These are phyloP conservation scores for Scylla paramamosain DNA, from an alignment of 1,140 invertebrate species.

Conservation along the genomic window DNA sequence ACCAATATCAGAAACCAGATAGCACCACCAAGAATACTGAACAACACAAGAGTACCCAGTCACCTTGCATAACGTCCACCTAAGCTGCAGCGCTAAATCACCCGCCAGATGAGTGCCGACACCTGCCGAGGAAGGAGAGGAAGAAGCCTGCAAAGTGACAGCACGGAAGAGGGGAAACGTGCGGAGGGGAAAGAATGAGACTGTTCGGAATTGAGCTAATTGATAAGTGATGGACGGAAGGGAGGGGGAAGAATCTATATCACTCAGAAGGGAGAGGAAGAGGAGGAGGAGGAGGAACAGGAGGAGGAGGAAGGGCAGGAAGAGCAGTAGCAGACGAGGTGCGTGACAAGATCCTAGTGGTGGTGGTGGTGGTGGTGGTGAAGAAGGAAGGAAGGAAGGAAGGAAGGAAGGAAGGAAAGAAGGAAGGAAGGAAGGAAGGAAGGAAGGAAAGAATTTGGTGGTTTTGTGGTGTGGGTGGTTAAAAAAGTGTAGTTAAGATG, in stretches of 20 bases:
- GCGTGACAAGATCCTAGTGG: background rate
- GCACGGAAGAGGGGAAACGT: background rate
- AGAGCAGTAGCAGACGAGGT: background rate
- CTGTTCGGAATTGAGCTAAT: background rate
- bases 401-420: too few species aligned
- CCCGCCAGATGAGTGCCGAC: background rate
- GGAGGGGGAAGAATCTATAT: conserved; percentile 11
- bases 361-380: background rate
- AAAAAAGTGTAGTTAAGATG: background rate
- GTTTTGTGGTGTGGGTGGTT: too few species aligned
- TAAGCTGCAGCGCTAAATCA: background rate
- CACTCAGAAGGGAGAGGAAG: background rate
- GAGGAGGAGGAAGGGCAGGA: background rate
- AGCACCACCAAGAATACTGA: too few species aligned
- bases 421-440: too few species aligned
- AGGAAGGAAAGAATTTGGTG: too few species aligned
- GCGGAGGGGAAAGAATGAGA: background rate
- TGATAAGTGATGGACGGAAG: conserved; percentile 21
- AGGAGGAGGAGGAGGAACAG: background rate
- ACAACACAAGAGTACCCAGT: too few species aligned
- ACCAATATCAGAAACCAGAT: too few species aligned
- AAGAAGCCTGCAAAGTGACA: conserved; percentile 11
- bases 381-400: too few species aligned
- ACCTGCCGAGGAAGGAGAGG: background rate
- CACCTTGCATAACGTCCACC: too few species aligned